Evolutionary conservation across 1,140 invertebrate species (phyloP).

Genomic region (Chrysomallon squamiferum): DNA sequence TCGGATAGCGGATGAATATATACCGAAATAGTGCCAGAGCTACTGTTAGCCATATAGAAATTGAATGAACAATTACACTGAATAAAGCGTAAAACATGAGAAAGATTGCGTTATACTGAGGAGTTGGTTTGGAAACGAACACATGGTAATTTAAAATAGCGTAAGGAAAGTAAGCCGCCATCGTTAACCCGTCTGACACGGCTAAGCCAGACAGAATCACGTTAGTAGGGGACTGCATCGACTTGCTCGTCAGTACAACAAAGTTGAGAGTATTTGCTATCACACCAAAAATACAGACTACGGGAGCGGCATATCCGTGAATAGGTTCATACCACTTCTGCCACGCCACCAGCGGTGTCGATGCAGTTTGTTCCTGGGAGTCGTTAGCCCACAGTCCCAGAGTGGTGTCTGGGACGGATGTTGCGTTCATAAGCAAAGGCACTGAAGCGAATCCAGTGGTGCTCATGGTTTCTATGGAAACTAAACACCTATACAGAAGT

Average conservation of each 20-base stretch:
- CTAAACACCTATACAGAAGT: background rate
- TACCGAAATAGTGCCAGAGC: slow-evolving; percentile 88
- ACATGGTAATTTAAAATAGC: slow-evolving; percentile 55
- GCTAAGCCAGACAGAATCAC: slow-evolving; percentile 84
- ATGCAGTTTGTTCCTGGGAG: background rate
- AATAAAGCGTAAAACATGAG: slow-evolving; percentile 69
- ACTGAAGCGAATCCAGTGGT: background rate
- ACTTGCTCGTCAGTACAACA: slow-evolving; percentile 84
- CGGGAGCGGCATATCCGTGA: slow-evolving; percentile 75
- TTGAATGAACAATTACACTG: slow-evolving; percentile 83
- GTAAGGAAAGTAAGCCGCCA: slow-evolving; percentile 67
- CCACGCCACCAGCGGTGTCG: slow-evolving; percentile 34
- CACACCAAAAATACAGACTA: slow-evolving; percentile 86
- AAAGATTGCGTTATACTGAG: slow-evolving; percentile 41
- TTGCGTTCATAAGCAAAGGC: background rate
- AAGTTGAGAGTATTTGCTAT: slow-evolving; percentile 90
- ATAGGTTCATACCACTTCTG: slow-evolving; percentile 61
- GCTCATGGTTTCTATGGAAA: background rate
- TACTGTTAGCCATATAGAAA: slow-evolving; percentile 92
- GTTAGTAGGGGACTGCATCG: slow-evolving; percentile 83
- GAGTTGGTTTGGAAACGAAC: slow-evolving; percentile 35
- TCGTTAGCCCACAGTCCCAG: background rate
- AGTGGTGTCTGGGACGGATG: background rate
- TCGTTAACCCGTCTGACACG: slow-evolving; percentile 84
- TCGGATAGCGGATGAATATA: slow-evolving; percentile 55